These are phyloP conservation scores for Polydrusus cervinus DNA, from an alignment of 2,888 invertebrate genomes.

Conservation along the genomic window DNA sequence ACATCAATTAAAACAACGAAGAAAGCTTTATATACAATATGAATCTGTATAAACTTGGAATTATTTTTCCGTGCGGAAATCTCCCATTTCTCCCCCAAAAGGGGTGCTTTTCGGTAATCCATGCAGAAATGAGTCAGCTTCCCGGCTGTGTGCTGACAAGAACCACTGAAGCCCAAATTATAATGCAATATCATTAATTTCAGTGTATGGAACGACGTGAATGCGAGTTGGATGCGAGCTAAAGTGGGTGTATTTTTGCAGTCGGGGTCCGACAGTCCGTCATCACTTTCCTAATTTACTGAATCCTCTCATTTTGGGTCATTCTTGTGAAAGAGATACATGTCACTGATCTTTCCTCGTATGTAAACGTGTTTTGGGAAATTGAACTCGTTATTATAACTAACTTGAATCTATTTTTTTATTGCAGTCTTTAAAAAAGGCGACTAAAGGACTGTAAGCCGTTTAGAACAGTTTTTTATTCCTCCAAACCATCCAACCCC, in stretches of 20 bases:
- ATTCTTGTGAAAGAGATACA: background rate
- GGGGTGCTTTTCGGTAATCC: conserved; percentile 28
- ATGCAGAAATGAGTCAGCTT: conserved; percentile 48
- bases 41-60: background rate
- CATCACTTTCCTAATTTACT: conserved; percentile 18
- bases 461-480: too few relatives aligned
- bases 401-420: too few relatives aligned
- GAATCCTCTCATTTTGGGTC: conserved; percentile 5
- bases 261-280: conserved; percentile 3
- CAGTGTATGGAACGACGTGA: conserved; percentile 22
- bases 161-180: conserved; percentile 45
- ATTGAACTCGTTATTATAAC: too few relatives aligned
- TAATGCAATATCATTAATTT: conserved; percentile 52
- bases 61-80: conserved; percentile 1
- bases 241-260: conserved; percentile 14
- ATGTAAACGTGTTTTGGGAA: too few relatives aligned
- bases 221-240: conserved; percentile 10
- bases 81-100: conserved; percentile 13
- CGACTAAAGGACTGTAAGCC: too few relatives aligned
- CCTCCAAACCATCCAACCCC: too few relatives aligned
- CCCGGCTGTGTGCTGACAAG: conserved; percentile 43
- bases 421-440: too few relatives aligned
- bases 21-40: background rate
- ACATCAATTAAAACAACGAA: too few relatives aligned
- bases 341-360: too few relatives aligned